Base-by-base conservation (phyloP, 2,888 invertebrate species). In the Apantesis nais region DNA sequence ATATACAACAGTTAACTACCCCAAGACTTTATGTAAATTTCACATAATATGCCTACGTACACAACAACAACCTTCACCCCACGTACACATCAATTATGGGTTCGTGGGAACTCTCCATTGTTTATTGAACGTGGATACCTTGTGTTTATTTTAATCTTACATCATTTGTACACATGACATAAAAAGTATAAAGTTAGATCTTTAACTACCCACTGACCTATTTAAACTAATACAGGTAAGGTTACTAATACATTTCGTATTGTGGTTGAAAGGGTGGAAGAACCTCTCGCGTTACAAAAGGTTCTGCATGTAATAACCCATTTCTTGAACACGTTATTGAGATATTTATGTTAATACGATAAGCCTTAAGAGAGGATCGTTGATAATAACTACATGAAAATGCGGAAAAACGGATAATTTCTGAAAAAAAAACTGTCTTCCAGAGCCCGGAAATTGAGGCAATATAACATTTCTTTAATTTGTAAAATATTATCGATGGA, bases 61-160 rank as follows among this genome's bases (percentile, higher is more conserved):
- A 19, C 41, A 44, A 44, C 62, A 29, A 0, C 58, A 66, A 39
- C 66, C 66, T 66, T 66, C 66, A 66, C 66, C 66, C 48, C 55
- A 66, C 65, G 37, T 25, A 63, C 63, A 44, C 29, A 39, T 29
- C 39, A 66, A 58, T 39, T 25, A 55, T 22, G 37, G 11, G 58
- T 2, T 39, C 66, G 66, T 66, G 66, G 29, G 66, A 66, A 66
- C 8, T 14, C 9, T 19, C 34, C 29, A 58, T 66, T 66, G 66
- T 66, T 58, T 19, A n/a, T 1, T 37, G 1, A 55, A 34, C 25
- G 37, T 34, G 52, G 37, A 55, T 37, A 55, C 25, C 25, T 25
- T 66, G 52, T 25, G 55, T 66, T 66, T 37, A 25, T 66, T 66
- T 37, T 37, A 37, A 25, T 12, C 9, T 44, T 31, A 29, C 25